Conservation (phyloP, 2,797 vertebrate genomes). For the Falco naumanni region DNA sequence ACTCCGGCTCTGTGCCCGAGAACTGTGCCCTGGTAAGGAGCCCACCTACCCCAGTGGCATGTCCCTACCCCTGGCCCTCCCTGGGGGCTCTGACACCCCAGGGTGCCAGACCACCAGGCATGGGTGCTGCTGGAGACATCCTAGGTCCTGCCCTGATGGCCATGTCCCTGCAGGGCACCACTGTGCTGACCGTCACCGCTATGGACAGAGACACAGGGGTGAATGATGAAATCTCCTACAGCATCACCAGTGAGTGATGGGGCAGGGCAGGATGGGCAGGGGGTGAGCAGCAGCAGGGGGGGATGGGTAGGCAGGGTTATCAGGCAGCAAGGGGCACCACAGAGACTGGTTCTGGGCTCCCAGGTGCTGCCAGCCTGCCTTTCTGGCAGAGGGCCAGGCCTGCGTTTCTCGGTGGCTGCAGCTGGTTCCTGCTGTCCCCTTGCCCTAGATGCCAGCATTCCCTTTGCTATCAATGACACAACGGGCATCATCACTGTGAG, state of each 20-base stretch:
- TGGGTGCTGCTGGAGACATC: not conserved
- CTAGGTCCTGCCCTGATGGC: not conserved
- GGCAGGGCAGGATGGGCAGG: not conserved
- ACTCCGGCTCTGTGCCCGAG: slow-evolving; percentile 75
- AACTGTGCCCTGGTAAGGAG: slow-evolving; percentile 76
- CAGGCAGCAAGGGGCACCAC: not conserved
- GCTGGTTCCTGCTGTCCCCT: not conserved
- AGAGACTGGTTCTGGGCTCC: not conserved
- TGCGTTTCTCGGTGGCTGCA: not conserved
- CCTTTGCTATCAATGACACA: slow-evolving; percentile 73
- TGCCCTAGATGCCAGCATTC: slow-evolving; percentile 54
- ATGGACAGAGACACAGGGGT: slow-evolving; percentile 87
- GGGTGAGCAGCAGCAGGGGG: not conserved
- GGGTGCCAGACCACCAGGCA: not conserved
- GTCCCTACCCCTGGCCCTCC: not conserved
- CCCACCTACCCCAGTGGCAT: not conserved
- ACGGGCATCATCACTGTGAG: slow-evolving; percentile 80
- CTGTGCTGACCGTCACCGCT: slow-evolving; percentile 81
- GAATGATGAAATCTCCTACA: slow-evolving; percentile 80
- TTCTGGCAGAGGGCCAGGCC: not conserved
- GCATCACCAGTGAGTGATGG: slow-evolving; percentile 82
- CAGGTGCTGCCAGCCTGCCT: not conserved
- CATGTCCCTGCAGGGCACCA: slow-evolving; percentile 68
- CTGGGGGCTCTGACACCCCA: accelerated
- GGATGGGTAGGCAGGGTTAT: not conserved